Percentiles rank a stretch among this genome's conserved stretches.
These are phyloP conservation scores for Nymphalis urticae DNA, from an alignment of 2,888 invertebrate genomes.

Conservation along the genomic window DNA sequence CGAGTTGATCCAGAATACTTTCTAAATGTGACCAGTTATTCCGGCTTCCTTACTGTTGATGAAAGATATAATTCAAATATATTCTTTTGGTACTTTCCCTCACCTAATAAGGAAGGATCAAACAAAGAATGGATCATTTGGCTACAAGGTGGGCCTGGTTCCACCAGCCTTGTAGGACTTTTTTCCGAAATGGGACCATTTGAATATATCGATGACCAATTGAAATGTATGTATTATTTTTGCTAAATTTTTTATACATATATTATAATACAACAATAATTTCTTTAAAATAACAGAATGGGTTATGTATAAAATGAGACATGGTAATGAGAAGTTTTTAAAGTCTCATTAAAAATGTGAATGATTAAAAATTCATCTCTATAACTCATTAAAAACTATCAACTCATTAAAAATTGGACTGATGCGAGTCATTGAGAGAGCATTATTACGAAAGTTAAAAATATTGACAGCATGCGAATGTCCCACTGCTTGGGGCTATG, in stretches of 20 bases:
- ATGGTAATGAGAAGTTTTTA: too few species aligned
- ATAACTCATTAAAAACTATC: too few species aligned
- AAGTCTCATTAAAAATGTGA: too few species aligned
- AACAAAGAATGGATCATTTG: conserved; percentile 88
- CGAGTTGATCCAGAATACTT: conserved; percentile 57
- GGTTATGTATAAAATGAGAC: too few species aligned
- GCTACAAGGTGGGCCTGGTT: conserved; percentile 94
- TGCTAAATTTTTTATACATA: background rate
- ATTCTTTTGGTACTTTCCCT: conserved; percentile 93
- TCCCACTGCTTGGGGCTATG: too few species aligned
- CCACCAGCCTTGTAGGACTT: conserved; percentile 79
- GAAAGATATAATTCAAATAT: conserved; percentile 86
- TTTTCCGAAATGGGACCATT: conserved; percentile 73
- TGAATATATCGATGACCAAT: conserved; percentile 12
- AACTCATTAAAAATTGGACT: too few species aligned
- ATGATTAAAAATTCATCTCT: too few species aligned
- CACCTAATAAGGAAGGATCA: conserved; percentile 54
- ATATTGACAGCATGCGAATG: too few species aligned
- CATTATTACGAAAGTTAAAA: too few species aligned
- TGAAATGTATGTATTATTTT: conserved; percentile 25
- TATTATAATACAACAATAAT: background rate
- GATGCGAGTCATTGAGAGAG: too few species aligned
- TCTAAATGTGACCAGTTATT: conserved; percentile 68
- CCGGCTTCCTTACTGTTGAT: conserved; percentile 85
- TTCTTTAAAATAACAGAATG: background rate